Evolutionary conservation across 2,113 vertebrate species (phyloP).

Genomic region (Chamaetylas fuelleborni): DNA sequence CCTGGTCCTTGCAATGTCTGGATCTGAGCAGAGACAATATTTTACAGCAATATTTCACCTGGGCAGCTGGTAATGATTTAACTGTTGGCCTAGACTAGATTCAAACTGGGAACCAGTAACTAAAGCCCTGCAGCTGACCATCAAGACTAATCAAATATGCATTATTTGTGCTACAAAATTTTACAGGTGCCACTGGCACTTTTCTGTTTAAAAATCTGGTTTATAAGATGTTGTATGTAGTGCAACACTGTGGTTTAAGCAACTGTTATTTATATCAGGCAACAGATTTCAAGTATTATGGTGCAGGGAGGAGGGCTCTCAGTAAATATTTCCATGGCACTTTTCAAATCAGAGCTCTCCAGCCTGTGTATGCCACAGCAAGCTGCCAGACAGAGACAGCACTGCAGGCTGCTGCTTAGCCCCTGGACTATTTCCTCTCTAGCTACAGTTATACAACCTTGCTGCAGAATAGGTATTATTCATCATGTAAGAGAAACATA

Average conservation of each 20-base stretch:
- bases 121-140: not conserved
- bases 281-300: not conserved
- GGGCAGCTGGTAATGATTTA: not conserved
- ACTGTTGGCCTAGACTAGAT: not conserved
- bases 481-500: not conserved
- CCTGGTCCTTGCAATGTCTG: not conserved
- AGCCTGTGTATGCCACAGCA: not conserved
- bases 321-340: constrained; percentile 7
- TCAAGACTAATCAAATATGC: fast-evolving
- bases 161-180: not conserved
- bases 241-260: not conserved
- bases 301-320: not conserved
- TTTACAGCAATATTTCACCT: not conserved
- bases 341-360: not conserved
- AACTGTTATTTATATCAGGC: not conserved
- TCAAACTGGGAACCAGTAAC: not conserved
- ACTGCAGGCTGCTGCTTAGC: not conserved
- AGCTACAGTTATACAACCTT: not conserved
- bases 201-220: not conserved
- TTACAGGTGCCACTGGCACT: not conserved
- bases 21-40: not conserved
- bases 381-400: not conserved
- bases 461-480: not conserved
- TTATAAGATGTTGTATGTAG: not conserved
- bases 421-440: not conserved